Evolutionary conservation across 2,113 vertebrate genomes (phyloP).

Genomic region (Spea multiplicata): DNA sequence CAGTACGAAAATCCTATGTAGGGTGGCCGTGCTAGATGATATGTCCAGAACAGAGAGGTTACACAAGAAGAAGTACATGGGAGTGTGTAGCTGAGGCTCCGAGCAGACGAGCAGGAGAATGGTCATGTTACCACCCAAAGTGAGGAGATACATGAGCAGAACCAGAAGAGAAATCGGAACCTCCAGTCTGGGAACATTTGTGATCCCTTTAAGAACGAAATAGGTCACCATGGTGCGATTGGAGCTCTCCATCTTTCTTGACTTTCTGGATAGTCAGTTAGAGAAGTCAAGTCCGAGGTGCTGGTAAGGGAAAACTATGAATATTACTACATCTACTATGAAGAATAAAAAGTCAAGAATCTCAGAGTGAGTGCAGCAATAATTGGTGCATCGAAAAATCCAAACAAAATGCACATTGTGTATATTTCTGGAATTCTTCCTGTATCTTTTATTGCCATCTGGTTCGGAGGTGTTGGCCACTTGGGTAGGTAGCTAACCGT

Average conservation of each 20-base stretch:
- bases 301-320: background rate
- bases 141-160: background rate
- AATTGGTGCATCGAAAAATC: no score
- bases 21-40: background rate
- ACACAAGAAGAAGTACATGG: conserved; percentile 25
- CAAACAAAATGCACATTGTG: no score
- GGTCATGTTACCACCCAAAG: background rate
- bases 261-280: background rate
- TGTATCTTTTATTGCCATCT: no score
- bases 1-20: background rate
- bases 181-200: background rate
- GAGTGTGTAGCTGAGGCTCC: background rate
- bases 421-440: no score
- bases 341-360: no score
- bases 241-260: background rate
- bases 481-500: no score
- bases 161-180: background rate
- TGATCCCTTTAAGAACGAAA: background rate
- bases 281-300: background rate
- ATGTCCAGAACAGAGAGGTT: background rate
- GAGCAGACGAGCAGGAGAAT: conserved; percentile 6
- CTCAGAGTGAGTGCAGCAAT: no score
- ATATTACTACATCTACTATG: no score
- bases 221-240: conserved; percentile 13
- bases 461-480: no score